phyloP scores from a whole-genome alignment of 2,113 vertebrate species.

The Arizona elegans region DNA sequence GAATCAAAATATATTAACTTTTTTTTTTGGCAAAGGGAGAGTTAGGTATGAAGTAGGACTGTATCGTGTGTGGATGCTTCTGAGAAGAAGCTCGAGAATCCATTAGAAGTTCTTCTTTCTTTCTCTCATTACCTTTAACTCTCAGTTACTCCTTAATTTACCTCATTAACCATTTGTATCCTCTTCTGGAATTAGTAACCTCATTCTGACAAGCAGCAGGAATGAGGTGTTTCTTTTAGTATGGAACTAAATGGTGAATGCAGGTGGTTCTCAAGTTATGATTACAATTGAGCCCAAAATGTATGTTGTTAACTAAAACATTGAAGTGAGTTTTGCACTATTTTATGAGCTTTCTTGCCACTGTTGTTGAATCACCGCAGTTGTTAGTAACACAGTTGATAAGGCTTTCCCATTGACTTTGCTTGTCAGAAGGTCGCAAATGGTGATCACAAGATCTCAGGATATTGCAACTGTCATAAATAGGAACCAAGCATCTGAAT shows the following conservation, averaged over 20 bases:
- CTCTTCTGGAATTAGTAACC: neutral
- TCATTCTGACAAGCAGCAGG: neutral
- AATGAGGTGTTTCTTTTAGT: neutral
- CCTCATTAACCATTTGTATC: neutral
- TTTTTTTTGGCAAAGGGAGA: neutral
- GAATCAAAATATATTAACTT: neutral
- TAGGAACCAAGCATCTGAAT: neutral
- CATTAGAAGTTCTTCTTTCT: neutral
- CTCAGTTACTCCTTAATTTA: neutral
- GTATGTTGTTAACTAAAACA: too few species aligned
- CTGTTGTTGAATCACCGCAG: neutral
- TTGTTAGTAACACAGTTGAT: neutral
- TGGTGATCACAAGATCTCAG: rapidly evolving
- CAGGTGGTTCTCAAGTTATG: neutral
- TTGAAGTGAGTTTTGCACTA: neutral
- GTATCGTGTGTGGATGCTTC: neutral
- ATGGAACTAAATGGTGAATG: neutral
- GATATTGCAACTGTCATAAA: neutral
- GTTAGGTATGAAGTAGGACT: neutral
- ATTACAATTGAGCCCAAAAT: neutral
- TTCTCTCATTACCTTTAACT: neutral
- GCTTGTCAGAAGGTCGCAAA: neutral
- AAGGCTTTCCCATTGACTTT: neutral
- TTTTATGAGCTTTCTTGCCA: neutral
- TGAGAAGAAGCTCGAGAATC: neutral